Conservation (phyloP, 2,888 invertebrate species). For the Atethmia centrago region DNA sequence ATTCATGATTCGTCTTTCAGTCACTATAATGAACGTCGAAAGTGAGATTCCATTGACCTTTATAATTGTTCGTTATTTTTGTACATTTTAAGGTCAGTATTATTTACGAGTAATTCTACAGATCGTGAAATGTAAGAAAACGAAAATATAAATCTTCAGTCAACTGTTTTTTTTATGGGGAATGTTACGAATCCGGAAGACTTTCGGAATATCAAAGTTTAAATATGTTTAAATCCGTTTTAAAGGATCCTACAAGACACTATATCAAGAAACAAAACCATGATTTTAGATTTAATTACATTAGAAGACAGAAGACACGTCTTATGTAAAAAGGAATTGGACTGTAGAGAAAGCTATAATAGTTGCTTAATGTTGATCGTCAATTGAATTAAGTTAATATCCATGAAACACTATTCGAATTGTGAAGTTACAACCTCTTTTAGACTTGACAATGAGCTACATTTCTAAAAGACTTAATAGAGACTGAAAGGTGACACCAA, state of each 20-base stretch:
- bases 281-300: background rate
- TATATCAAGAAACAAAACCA: background rate
- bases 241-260: background rate
- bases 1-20: conserved; percentile 57
- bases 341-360: background rate
- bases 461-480: conserved; percentile 19
- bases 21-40: conserved; percentile 28
- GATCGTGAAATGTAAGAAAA: conserved; percentile 9
- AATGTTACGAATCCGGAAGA: conserved; percentile 33
- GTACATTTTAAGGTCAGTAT: conserved; percentile 30
- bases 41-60: conserved; percentile 47
- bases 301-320: background rate
- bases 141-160: conserved; percentile 17
- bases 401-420: background rate
- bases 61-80: conserved; percentile 33
- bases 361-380: accelerated
- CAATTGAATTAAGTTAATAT: background rate
- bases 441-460: conserved; percentile 5
- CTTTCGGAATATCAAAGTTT: background rate
- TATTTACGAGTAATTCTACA: conserved; percentile 27
- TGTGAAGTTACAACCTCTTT: background rate
- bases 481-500: conserved; percentile 30
- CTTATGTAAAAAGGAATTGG: background rate
- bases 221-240: background rate
- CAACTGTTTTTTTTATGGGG: conserved; percentile 28